Conservation (phyloP, 1,140 invertebrate species). For the Bombus superbus region DNA sequence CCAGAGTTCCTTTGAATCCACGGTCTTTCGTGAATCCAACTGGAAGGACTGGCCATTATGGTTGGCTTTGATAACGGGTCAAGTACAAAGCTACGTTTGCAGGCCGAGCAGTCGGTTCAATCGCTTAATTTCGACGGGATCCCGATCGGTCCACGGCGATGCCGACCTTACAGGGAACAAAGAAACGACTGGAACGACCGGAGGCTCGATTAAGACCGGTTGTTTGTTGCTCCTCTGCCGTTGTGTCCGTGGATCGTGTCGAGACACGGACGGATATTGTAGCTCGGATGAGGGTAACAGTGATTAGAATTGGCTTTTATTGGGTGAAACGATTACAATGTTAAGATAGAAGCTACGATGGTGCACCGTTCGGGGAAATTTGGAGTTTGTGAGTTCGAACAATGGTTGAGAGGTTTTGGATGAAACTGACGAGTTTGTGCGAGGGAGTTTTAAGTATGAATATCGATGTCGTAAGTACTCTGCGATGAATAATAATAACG, state of each 20-base stretch:
- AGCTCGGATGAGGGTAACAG: background rate
- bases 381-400: background rate
- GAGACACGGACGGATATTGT: too few species aligned
- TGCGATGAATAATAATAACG: too few species aligned
- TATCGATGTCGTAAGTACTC: too few species aligned
- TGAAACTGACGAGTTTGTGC: background rate
- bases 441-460: too few species aligned
- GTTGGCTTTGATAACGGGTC: constrained; percentile 25
- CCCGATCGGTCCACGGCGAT: background rate
- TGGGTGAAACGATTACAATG: background rate
- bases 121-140: constrained; percentile 35
- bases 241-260: background rate
- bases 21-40: background rate
- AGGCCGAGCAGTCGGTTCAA: background rate
- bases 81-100: constrained; percentile 30
- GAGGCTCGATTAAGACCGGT: constrained; percentile 15
- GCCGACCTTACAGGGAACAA: background rate
- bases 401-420: background rate
- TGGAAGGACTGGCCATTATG: background rate
- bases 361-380: background rate
- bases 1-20: constrained; percentile 47
- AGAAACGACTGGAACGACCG: background rate
- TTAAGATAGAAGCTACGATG: background rate
- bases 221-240: background rate
- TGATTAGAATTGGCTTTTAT: background rate